Percentiles rank a stretch among this genome's conserved stretches.
Evolutionary conservation across 2,797 vertebrate genomes (phyloP).

Genomic region (Anas flavirostris): DNA sequence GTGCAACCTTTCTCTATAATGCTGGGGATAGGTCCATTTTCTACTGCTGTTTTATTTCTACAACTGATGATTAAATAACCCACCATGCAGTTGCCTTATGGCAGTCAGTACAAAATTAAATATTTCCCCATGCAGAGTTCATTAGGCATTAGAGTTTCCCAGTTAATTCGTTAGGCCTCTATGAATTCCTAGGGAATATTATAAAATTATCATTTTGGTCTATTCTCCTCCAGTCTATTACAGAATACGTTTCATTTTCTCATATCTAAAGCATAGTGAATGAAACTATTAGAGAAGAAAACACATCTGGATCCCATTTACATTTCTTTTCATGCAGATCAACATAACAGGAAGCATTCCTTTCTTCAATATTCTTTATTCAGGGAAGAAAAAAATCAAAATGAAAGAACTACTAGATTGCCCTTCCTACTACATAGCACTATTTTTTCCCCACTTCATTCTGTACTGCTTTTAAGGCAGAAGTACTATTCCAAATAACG

Average conservation of each 20-base stretch:
- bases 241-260: constrained; percentile 49
- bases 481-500: constrained; percentile 10
- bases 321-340: constrained; percentile 54
- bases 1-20: background rate
- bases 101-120: constrained; percentile 68
- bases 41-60: constrained; percentile 50
- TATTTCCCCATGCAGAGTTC: constrained; percentile 72
- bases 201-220: constrained; percentile 70
- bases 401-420: constrained; percentile 1
- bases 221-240: constrained; percentile 65
- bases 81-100: constrained; percentile 58
- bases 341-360: constrained; percentile 50
- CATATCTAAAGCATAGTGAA: constrained; percentile 43
- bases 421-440: background rate
- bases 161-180: constrained; percentile 73
- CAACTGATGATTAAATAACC: constrained; percentile 70
- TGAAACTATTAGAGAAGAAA: constrained; percentile 62
- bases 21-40: background rate
- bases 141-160: constrained; percentile 69
- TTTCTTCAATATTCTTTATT: constrained; percentile 20
- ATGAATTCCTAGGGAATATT: constrained; percentile 70
- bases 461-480: background rate
- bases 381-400: background rate
- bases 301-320: constrained; percentile 66
- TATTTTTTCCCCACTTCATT: background rate